Base-by-base conservation (phyloP, 2,113 vertebrate genomes). In the human region DNA sequence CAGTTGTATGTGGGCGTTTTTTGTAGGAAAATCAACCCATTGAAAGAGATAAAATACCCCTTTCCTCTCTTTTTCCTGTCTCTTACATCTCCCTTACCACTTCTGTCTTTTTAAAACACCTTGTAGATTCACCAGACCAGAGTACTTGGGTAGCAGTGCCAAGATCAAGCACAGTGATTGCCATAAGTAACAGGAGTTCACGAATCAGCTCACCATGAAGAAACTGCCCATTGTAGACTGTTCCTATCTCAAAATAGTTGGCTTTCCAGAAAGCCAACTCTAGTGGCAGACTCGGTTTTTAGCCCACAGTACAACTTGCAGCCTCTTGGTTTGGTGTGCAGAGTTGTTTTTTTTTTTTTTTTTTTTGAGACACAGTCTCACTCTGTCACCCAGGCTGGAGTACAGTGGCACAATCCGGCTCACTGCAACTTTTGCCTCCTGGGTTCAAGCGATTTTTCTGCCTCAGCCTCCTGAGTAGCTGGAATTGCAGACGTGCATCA, bases 201-300 rank as follows among this genome's bases (percentile, higher is more conserved):
- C 99, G 95, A 99, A 99, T 99, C 99, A 99, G 99, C 99, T 99
- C 99, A 99, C 99, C 97, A 99, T 99, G 99, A 99, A 99, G 99
- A 99, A 99, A 98, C 99, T 99, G 98, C 99, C 99, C 97, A 99
- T 99, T 52, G 99, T 99, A 98, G 99, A 99, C 90, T 99, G 99
- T 98, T 99, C 99, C 98, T 99, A 99, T 98, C 99, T 99, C 98
- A 99, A 99, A 99, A 99, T 99, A 98, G 17, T 55, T 55, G 99
- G 99, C 99, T 96, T 97, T 86, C 61, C 4, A 75, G 89, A 30
- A 68, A 83, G 17, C 18, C 23, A 18, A 1, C 8, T n/a, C 20
- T 6, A 4, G 30, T 20, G 38, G 23, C 35, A 16, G 13, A 4
- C 50, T 72, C 4, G 0, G 0, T 1, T 3, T 73, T 57, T 38